Conservation (phyloP, 2,797 vertebrate species). For the Lemur catta region DNA sequence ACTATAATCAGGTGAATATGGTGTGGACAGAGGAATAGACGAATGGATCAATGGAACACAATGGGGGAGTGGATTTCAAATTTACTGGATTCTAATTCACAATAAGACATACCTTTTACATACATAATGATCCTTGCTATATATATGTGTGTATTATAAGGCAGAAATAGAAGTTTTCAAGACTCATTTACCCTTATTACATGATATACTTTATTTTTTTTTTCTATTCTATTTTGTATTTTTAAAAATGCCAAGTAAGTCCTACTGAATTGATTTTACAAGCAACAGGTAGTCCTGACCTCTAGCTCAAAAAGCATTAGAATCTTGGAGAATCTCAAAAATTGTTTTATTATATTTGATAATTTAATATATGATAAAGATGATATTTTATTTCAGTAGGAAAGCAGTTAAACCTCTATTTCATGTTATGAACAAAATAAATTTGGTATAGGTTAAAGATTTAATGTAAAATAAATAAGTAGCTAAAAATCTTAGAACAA, state of each 20-base stretch:
- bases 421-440: background rate
- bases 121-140: background rate
- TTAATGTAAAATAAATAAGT: slow-evolving; percentile 9
- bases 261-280: background rate
- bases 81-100: background rate
- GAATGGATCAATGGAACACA: background rate
- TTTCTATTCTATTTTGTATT: background rate
- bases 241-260: slow-evolving; percentile 4
- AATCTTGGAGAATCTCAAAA: background rate
- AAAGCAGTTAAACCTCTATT: background rate
- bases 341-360: background rate
- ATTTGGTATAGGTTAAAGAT: background rate
- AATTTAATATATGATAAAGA: background rate
- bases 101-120: slow-evolving; percentile 2
- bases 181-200: background rate
- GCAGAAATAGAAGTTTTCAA: background rate
- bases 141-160: background rate
- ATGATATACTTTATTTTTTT: background rate
- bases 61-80: background rate
- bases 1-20: background rate
- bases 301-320: background rate
- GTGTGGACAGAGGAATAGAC: background rate
- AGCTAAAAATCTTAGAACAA: background rate
- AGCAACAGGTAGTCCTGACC: background rate
- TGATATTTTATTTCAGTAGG: background rate